A percentile compares a stretch with the other conserved stretches of the same genome.
phyloP scores from a whole-genome alignment of 2,888 invertebrate genomes.

The Margaritifera margaritifera region DNA sequence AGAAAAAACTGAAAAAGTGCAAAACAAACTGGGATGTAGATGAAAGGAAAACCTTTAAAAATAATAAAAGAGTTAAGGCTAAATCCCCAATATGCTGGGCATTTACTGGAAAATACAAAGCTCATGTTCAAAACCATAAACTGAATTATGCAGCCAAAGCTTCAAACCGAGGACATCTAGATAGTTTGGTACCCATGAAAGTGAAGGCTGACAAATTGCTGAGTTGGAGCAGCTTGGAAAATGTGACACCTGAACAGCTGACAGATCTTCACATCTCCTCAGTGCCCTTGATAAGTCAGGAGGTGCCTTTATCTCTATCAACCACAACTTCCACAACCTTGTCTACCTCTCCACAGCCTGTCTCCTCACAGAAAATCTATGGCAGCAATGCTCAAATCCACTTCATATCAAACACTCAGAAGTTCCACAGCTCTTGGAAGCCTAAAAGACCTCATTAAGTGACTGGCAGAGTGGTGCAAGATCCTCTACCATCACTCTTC shows the following conservation, averaged over 20 bases:
- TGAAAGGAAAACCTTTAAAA: constrained; percentile 3
- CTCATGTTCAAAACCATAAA: constrained; percentile 48
- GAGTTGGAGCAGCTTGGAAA: constrained; percentile 9
- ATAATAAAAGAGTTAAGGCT: constrained; percentile 16
- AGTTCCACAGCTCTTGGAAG: constrained; percentile 35
- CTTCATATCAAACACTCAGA: constrained; percentile 17
- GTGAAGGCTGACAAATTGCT: background rate
- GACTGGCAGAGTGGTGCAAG: too few species aligned
- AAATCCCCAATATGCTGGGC: constrained; percentile 39
- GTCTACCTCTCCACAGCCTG: constrained; percentile 5
- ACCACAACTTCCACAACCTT: constrained; percentile 12
- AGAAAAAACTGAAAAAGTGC: constrained; percentile 10
- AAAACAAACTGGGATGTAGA: constrained; percentile 1
- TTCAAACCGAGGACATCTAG: constrained; percentile 8
- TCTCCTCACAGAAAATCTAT: constrained; percentile 25
- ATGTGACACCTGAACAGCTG: constrained; percentile 7
- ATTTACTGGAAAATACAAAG: constrained; percentile 45
- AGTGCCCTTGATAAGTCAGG: constrained; percentile 15
- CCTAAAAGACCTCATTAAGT: constrained; percentile 28
- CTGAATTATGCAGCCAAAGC: constrained; percentile 29
- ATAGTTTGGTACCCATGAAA: too few species aligned
- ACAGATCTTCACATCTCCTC: constrained; percentile 13
- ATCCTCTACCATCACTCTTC: too few species aligned
- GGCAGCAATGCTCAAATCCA: constrained; percentile 29
- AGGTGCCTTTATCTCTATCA: constrained; percentile 11